Conservation (phyloP, 2,113 vertebrate species). For the Ifrita kowaldi region DNA sequence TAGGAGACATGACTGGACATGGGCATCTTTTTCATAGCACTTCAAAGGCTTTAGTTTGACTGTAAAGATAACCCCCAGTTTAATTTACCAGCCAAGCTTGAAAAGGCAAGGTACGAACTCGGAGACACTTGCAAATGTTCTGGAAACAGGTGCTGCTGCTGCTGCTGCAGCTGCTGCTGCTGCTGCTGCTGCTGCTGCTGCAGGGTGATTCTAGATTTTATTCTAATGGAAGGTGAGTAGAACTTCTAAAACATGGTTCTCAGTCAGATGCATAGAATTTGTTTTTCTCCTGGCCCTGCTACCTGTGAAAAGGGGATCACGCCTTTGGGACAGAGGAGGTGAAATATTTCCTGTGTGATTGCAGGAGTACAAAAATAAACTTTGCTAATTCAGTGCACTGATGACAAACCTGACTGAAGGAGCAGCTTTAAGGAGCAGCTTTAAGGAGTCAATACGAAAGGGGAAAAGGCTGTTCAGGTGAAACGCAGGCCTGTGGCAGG, state of each 20-base stretch:
- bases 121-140: not conserved
- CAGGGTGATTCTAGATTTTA: not conserved
- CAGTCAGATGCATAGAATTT: not conserved
- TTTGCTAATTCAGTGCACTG: not conserved
- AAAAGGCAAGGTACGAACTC: not conserved
- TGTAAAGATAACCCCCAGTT: not conserved
- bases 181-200: not conserved
- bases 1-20: not conserved
- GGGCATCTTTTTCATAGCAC: not conserved
- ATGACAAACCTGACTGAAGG: not conserved
- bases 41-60: not conserved
- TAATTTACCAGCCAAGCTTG: not conserved
- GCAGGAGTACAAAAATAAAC: not conserved
- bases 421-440: not conserved
- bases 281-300: not conserved
- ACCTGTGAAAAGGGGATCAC: not conserved
- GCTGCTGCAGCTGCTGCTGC: not conserved
- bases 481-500: not conserved
- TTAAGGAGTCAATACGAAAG: not conserved
- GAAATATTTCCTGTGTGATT: not conserved
- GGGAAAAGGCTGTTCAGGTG: not conserved
- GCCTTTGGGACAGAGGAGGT: not conserved
- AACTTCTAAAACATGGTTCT: not conserved
- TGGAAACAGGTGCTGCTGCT: not conserved
- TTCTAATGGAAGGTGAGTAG: not conserved